Evolutionary conservation across 2,797 vertebrate species (phyloP).

Genomic region (Bradypodion pumilum): DNA sequence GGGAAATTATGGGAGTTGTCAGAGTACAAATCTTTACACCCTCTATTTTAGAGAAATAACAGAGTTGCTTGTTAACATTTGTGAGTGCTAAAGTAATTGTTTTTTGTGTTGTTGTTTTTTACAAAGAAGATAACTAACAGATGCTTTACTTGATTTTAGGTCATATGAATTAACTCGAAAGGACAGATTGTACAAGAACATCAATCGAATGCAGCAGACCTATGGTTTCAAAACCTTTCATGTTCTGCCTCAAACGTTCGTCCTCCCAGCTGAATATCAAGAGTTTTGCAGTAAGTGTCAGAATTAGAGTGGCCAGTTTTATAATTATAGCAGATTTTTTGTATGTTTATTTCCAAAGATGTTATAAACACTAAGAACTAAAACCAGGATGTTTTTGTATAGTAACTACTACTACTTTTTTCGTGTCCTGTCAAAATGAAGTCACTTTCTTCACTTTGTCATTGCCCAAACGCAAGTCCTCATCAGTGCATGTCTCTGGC

Average conservation of each 20-base stretch:
- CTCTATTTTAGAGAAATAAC: too few relatives aligned
- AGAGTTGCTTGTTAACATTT: background rate
- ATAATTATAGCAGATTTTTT: too few relatives aligned
- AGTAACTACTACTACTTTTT: too few relatives aligned
- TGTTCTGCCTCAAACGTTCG: constrained; percentile 93
- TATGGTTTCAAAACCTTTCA: constrained; percentile 93
- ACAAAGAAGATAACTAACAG: constrained; percentile 3
- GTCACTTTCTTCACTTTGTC: too few relatives aligned
- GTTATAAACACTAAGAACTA: too few relatives aligned
- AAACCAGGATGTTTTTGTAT: too few relatives aligned
- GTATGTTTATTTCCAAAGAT: too few relatives aligned
- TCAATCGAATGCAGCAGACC: constrained; percentile 93
- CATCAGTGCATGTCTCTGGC: too few relatives aligned
- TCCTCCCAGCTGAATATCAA: constrained; percentile 91
- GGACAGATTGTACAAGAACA: constrained; percentile 95
- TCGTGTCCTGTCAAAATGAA: too few relatives aligned
- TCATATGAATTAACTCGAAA: constrained; percentile 96
- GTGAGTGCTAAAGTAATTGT: background rate
- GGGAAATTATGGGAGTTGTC: too few relatives aligned
- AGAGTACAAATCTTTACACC: too few relatives aligned
- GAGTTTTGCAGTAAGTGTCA: constrained; percentile 93
- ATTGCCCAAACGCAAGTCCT: too few relatives aligned
- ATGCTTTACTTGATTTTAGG: constrained; percentile 76
- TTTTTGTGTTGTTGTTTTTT: constrained; percentile 37
- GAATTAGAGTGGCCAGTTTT: background rate